Base-by-base conservation (phyloP, 2,113 vertebrate genomes). In the Epinephelus cyanopodus region DNA sequence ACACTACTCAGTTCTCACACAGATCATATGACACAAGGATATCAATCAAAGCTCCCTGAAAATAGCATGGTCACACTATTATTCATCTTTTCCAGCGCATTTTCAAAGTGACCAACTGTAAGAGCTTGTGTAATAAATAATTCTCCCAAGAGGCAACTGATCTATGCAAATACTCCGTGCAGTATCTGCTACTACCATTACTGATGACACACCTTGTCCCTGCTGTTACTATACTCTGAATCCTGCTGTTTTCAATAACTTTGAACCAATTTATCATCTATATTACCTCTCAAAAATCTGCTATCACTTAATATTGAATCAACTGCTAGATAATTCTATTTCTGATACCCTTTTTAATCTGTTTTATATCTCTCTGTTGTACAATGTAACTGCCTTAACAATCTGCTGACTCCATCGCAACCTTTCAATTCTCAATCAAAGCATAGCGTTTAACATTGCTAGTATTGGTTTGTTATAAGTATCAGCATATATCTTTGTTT, bases 1-100 rank as follows among this genome's bases (percentile, higher is more conserved):
- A 81, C 39, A 19, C 21, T 2, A 11, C 21, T 53, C 48, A 57
- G 27, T 58, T 66, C 27, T 52, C 66, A 63, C 74, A 50, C 25
- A 45, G 66, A 60, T 80, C 72, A 64, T 17, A 29, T 74, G 60
- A 75, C 70, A 37, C 50, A 29, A 14, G 66, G 6, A 63, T 1
- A 71, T 48, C 50, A 69, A 52, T 27, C 47, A 79, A 0, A 73
- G 47, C 68, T 54, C 17, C 21, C 42, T 53, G 37, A 50, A 58
- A 56, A 53, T 23, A 45, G 9, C 1, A 14, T 13, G 23, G 8
- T 45, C 21, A 21, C 33, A 37, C 37, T 2, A 8, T 6, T 66
- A 5, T 2, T 29, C 19, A 56, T 29, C 6, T 56, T 63, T 63
- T 57, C 9, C 7, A 79, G 6, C 69, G 52, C 33, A 15, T 78